Conservation (phyloP, 2,797 vertebrate species). For the Scolopax bukidnonensis region DNA sequence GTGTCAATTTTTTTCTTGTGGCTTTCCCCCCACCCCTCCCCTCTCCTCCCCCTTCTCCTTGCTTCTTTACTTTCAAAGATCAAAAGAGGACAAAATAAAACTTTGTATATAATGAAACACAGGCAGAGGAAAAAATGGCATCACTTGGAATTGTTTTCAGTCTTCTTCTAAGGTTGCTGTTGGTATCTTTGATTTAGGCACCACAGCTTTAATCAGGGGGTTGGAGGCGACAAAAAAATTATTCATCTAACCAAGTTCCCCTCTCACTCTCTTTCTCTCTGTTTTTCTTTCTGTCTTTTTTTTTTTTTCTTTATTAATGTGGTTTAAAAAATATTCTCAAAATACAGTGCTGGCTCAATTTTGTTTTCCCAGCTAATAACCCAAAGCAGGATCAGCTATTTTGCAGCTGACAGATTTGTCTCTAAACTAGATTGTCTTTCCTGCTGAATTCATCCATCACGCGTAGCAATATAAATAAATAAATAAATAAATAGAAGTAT, state of each 20-base stretch:
- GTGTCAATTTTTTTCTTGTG: slow-evolving; percentile 57
- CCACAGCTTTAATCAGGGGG: slow-evolving; percentile 75
- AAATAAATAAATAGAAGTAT: neutral
- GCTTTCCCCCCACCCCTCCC: neutral
- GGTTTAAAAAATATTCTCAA: slow-evolving; percentile 62
- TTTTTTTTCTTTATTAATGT: slow-evolving; percentile 70
- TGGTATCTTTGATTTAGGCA: slow-evolving; percentile 76
- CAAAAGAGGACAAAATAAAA: slow-evolving; percentile 72
- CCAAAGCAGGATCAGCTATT: slow-evolving; percentile 63
- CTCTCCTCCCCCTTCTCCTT: neutral
- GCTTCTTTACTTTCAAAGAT: slow-evolving; percentile 73
- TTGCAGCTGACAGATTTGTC: slow-evolving; percentile 66
- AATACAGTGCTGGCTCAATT: slow-evolving; percentile 55
- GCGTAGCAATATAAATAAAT: neutral
- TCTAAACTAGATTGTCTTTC: slow-evolving; percentile 60
- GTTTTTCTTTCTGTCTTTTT: slow-evolving; percentile 1
- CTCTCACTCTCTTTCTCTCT: neutral
- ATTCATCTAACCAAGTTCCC: slow-evolving; percentile 57
- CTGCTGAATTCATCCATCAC: slow-evolving; percentile 66
- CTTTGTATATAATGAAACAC: slow-evolving; percentile 68
- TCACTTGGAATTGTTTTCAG: slow-evolving; percentile 72
- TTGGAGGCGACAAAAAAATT: slow-evolving; percentile 66
- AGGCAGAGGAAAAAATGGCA: slow-evolving; percentile 65
- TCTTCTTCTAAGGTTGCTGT: slow-evolving; percentile 69
- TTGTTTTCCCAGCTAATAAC: slow-evolving; percentile 74